Base-by-base conservation (phyloP, 2,797 vertebrate species). In the Lacerta bilineata region DNA sequence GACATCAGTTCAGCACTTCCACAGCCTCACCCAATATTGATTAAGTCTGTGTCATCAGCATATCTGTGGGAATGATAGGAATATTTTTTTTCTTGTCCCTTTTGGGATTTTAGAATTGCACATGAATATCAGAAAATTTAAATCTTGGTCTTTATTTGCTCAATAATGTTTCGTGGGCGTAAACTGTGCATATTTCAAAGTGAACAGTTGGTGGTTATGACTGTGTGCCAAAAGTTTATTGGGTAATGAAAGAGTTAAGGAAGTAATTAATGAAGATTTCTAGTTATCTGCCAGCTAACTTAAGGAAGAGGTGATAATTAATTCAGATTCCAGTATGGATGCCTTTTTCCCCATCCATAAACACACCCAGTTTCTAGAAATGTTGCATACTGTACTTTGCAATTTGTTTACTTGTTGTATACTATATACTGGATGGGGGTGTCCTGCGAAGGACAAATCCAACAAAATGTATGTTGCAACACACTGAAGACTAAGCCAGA, bases 361-460 rank as follows among this genome's bases (percentile, higher is more conserved):
- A 61, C 83, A 84, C 87, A 89, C 55, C 11, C 61, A 91, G 91
- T 94, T 93, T 91, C 29, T 69, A 88, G 64, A 59, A 87, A 87
- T 50, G 68, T 74, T 36, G 82, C 39, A 85, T 33, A 75, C 15
- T 61, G 55, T 80, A 61, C 33, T 41, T 59, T 46, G 17, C 72
- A 75, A 20, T 66, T 59, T 72, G 55, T 46, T 80, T 71, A 74
- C 8, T 87, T 80, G n/a, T 36, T n/a, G 29, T n/a, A 61, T 87
- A 55, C 33, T 36, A 72, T 46, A 36, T 13, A 29, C 13, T 17
- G n/a, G 33, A 64, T 66, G 23, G 18, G 8, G 41, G 15, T 80
- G 46, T 59, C 15, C 36, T 39, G 50, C 61, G 29, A 29, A 25
- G 72, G 64, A 18, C 15, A 83, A n/a, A 50, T 43, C 29, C 39